A percentile compares a stretch with the other conserved stretches of the same genome.
Evolutionary conservation across 2,113 vertebrate genomes (phyloP).

Genomic region (Fulmarus glacialis): DNA sequence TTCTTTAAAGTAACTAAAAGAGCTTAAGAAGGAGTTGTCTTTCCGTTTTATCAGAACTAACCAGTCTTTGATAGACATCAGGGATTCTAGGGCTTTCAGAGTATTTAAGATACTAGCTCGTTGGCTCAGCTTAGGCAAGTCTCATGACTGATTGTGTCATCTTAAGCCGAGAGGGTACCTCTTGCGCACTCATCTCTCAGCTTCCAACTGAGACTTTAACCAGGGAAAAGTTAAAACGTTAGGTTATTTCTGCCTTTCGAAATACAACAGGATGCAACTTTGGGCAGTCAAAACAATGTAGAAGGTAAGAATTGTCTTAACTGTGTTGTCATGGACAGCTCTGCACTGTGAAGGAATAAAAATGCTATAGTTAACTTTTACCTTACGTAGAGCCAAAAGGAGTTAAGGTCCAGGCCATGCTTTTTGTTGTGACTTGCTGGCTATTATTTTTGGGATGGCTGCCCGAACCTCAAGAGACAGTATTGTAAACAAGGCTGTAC

Average conservation of each 20-base stretch:
- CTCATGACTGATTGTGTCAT: neutral
- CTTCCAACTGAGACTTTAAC: neutral
- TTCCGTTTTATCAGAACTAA: neutral
- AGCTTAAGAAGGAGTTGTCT: neutral
- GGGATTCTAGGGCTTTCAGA: neutral
- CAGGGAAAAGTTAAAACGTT: neutral
- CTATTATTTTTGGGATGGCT: constrained; percentile 14
- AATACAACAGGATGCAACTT: neutral
- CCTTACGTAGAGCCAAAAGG: neutral
- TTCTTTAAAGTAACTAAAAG: neutral
- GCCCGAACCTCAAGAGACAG: neutral
- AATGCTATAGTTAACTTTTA: neutral
- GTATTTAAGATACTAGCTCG: neutral
- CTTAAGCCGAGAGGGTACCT: neutral
- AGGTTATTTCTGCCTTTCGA: neutral
- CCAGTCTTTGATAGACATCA: neutral
- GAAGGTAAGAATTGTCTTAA: neutral
- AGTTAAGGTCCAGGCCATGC: neutral
- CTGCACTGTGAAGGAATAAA: neutral
- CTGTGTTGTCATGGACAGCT: neutral
- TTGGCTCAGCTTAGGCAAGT: neutral
- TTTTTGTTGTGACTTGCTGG: neutral
- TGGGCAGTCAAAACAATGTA: neutral
- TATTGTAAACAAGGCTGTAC: neutral
- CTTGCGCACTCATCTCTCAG: neutral